phyloP scores from a whole-genome alignment of 2,888 invertebrate species.

The Rapana venosa region DNA sequence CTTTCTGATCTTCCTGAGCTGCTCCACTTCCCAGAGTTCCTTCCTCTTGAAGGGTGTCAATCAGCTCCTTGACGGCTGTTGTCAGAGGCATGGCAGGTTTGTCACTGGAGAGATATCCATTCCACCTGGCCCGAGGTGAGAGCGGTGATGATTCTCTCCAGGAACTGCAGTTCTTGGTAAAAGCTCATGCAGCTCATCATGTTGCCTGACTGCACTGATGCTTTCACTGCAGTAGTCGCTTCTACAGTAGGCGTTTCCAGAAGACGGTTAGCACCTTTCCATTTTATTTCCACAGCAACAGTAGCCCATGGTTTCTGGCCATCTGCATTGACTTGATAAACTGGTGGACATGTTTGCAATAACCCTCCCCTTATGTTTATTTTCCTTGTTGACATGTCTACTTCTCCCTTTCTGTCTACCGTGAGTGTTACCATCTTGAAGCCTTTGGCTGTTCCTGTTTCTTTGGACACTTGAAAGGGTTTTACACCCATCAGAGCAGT shows the following conservation, averaged over 20 bases:
- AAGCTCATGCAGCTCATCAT: constrained; percentile 55
- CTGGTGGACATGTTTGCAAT: constrained; percentile 16
- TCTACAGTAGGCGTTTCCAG: constrained; percentile 61
- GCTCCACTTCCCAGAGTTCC: constrained; percentile 52
- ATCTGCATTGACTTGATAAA: constrained; percentile 32
- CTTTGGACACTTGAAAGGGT: constrained; percentile 48
- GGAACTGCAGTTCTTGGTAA: constrained; percentile 56
- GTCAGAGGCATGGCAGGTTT: constrained; percentile 54
- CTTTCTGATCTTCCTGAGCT: constrained; percentile 48
- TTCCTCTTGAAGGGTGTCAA: constrained; percentile 60
- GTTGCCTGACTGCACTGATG: constrained; percentile 58
- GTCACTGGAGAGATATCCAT: constrained; percentile 56
- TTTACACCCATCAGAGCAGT: constrained; percentile 55
- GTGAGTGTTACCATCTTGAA: constrained; percentile 52
- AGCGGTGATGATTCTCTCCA: constrained; percentile 56
- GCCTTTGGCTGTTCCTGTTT: constrained; percentile 52
- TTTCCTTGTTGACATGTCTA: neutral
- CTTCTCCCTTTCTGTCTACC: constrained; percentile 31
- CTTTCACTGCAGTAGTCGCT: constrained; percentile 57
- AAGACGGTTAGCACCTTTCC: constrained; percentile 56
- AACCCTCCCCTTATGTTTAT: neutral
- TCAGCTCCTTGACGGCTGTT: constrained; percentile 55
- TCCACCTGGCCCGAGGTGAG: constrained; percentile 60
- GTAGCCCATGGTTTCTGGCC: constrained; percentile 49
- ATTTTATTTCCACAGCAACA: constrained; percentile 59